phyloP scores from a whole-genome alignment of 2,888 invertebrate genomes.

The Noctua pronuba region DNA sequence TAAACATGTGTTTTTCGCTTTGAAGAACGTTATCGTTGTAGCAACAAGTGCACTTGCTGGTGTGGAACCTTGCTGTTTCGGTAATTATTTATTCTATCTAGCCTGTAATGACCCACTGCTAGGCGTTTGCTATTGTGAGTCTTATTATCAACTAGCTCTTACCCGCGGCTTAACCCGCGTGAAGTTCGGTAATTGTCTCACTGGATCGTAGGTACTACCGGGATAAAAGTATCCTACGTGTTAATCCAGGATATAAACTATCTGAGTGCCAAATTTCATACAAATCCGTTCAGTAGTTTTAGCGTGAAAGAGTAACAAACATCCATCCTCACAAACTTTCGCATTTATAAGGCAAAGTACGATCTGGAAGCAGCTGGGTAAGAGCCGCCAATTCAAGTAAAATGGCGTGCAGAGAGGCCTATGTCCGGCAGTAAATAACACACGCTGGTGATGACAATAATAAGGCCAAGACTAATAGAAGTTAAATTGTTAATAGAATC shows the following conservation, averaged over 20 bases:
- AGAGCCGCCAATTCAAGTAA: not conserved
- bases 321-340: not conserved
- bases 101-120: not conserved
- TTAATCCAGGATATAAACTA: not conserved
- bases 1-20: not conserved
- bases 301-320: not conserved
- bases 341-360: not conserved
- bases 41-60: not conserved
- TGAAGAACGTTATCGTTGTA: slow-evolving; percentile 4
- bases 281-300: not conserved
- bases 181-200: not conserved
- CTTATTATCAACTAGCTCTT: not conserved
- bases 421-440: not conserved
- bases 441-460: not conserved
- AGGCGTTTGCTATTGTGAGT: not conserved
- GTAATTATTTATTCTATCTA: no score
- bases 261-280: not conserved
- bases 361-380: not conserved
- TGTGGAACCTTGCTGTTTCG: not conserved
- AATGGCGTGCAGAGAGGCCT: not conserved
- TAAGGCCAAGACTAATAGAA: not conserved
- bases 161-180: not conserved
- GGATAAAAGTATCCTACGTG: no score
- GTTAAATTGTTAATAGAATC: no score
- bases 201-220: no score